Evolutionary conservation across 1,140 invertebrate genomes (phyloP).

Genomic region (Bombus pyrosoma): DNA sequence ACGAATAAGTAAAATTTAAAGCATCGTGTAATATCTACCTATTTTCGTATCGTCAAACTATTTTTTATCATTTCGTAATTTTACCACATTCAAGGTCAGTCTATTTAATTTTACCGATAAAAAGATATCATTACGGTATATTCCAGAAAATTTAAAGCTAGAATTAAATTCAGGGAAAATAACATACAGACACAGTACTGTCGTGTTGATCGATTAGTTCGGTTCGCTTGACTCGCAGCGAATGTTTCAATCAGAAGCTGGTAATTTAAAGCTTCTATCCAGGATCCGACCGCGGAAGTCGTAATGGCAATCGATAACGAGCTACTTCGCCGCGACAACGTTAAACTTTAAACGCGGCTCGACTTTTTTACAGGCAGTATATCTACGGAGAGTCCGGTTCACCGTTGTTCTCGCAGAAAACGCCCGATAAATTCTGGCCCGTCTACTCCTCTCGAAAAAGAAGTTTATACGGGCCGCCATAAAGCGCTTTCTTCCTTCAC

Average conservation of each 20-base stretch:
- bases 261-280: conserved; percentile 8
- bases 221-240: neutral
- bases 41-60: too few species aligned
- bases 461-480: conserved; percentile 60
- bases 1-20: too few species aligned
- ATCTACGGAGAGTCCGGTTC: neutral
- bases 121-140: too few species aligned
- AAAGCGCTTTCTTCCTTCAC: conserved; percentile 49
- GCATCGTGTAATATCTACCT: too few species aligned
- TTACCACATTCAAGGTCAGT: too few species aligned
- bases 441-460: conserved; percentile 46
- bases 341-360: conserved; percentile 18
- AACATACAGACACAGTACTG: neutral
- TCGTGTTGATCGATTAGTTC: neutral
- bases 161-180: neutral
- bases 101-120: too few species aligned
- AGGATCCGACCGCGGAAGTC: conserved; percentile 9
- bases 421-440: conserved; percentile 53
- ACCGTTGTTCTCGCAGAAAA: conserved; percentile 17
- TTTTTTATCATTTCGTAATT: too few species aligned
- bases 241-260: neutral
- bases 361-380: neutral
- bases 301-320: conserved; percentile 24
- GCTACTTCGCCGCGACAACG: conserved; percentile 3
- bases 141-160: too few species aligned